Evolutionary conservation across 2,113 vertebrate species (phyloP).

Genomic region (Carollia perspicillata): DNA sequence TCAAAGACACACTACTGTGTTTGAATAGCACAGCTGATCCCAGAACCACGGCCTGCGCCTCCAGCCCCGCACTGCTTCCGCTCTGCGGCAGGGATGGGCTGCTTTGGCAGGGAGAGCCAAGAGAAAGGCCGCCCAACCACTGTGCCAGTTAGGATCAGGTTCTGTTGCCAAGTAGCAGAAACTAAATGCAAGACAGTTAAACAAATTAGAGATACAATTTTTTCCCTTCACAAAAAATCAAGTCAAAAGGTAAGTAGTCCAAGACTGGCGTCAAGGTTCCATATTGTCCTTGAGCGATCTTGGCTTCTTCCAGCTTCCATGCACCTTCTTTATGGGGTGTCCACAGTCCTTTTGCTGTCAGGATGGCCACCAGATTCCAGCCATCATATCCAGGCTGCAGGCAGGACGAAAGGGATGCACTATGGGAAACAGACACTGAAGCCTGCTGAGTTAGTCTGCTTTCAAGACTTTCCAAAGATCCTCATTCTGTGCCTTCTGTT

Average conservation of each 20-base stretch:
- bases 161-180: background rate
- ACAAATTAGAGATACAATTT: background rate
- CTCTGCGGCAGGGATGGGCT: background rate
- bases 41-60: background rate
- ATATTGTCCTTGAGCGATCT: background rate
- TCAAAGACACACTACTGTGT: background rate
- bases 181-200: background rate
- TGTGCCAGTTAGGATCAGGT: background rate
- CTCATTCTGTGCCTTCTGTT: background rate
- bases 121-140: background rate
- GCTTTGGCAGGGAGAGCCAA: background rate
- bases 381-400: background rate
- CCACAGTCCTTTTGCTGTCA: background rate
- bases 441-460: background rate
- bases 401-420: background rate
- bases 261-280: background rate
- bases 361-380: background rate
- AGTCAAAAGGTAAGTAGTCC: background rate
- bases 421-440: background rate
- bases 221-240: background rate
- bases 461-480: background rate
- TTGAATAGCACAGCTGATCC: background rate
- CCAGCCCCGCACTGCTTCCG: background rate
- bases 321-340: background rate
- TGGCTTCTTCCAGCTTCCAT: background rate